Percentiles rank a stretch among this genome's conserved stretches.
Evolutionary conservation across 2,113 vertebrate species (phyloP).

Genomic region (Desmodus rotundus): DNA sequence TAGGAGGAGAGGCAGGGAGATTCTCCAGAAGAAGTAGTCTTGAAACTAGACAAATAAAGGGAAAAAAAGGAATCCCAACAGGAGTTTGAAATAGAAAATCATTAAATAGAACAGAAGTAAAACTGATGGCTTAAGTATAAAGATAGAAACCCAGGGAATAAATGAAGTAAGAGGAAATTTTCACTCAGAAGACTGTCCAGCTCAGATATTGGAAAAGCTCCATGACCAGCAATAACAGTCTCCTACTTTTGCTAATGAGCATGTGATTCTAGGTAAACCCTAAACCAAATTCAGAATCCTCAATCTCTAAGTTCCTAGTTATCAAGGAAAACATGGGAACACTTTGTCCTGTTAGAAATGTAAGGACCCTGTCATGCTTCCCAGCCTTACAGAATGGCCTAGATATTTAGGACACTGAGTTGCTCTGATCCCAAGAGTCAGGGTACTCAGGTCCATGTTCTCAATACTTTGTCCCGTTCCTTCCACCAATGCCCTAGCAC

Average conservation of each 20-base stretch:
- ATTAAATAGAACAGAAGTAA: background rate
- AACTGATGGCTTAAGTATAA: background rate
- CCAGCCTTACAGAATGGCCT: background rate
- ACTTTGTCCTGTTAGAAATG: slow-evolving; percentile 5
- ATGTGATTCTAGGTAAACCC: background rate
- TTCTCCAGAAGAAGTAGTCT: background rate
- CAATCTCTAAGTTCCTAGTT: background rate
- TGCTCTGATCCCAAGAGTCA: background rate
- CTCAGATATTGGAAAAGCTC: background rate
- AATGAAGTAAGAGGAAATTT: slow-evolving; percentile 27
- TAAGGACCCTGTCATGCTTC: background rate
- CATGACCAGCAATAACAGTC: background rate
- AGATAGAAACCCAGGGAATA: slow-evolving; percentile 24
- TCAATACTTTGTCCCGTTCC: background rate
- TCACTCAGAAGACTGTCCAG: background rate
- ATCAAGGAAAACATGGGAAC: slow-evolving; percentile 18
- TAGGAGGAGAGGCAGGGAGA: background rate
- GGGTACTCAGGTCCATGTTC: background rate
- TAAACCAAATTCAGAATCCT: background rate
- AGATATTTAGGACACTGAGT: background rate
- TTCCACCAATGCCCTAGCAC: background rate
- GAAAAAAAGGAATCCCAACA: background rate
- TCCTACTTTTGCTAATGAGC: background rate
- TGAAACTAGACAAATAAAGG: background rate
- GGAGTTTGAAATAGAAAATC: slow-evolving; percentile 10